Evolutionary conservation across 2,888 invertebrate species (phyloP), one percentile per base, ranked within the genome.

Genomic region (Clivina fossor): DNA sequence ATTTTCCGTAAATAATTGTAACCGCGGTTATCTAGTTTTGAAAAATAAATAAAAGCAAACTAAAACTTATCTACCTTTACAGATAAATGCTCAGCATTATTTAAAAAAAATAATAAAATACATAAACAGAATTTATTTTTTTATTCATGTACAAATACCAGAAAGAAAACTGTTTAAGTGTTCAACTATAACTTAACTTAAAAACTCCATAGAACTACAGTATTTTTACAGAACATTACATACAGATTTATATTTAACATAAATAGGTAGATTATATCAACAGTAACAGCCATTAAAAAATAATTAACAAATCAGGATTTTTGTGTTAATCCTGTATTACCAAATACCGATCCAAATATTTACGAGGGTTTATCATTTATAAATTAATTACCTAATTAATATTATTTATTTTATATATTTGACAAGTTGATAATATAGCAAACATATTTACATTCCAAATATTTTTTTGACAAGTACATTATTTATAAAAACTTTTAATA

Each of bases 71-170:
- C 47, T 55, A n/a, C n/a, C n/a, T 55, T 24, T 35, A 47, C 55
- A 46, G 54, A 55, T 55, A 55, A 55, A 55, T 55, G 55, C 55
- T 55, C 55, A 55, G 55, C 55, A 55, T 55, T 26, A 20, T 43
- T 40, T 20, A 44, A 33, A 26, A 37, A 30, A 55, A 28, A 55
- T 40, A 47, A 46, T 24, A 43, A 26, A n/a, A n/a, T n/a, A n/a
- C n/a, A n/a, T n/a, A n/a, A n/a, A n/a, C n/a, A n/a, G n/a, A n/a
- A 55, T 47, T 53, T 55, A 55, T 55, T 55, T 55, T 55, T 55
- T 55, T 55, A 55, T 55, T 47, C 55, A 55, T 55, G 55, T 55
- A 55, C 55, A 55, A 55, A 28, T 24, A 54, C n/a, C n/a, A n/a
- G n/a, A n/a, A n/a, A n/a, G 32, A 20, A 54, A 33, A 22, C 41